Base-by-base conservation (phyloP, 2,113 vertebrate species). In the Ammodytes dubius region DNA sequence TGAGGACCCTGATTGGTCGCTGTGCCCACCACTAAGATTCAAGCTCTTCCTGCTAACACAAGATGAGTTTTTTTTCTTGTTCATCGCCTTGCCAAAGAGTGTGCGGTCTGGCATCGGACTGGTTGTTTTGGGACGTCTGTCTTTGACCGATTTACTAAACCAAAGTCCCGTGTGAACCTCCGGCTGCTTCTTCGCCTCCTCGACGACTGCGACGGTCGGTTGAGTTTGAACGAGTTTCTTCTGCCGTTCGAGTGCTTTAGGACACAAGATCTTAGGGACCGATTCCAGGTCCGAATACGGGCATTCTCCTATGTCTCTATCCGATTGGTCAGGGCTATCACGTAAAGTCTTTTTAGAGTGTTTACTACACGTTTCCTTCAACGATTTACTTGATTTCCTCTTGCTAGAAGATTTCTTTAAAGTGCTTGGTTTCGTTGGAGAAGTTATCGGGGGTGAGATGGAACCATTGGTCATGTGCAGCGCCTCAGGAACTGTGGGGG, bases 281-380 rank as follows among this genome's bases (percentile, higher is more conserved):
- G 94, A 95, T 78, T 95, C 95, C 0, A 95, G 90, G 85, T 95
- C 94, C 4, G 94, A 94, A 76, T 95, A 95, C 0, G 94, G 95
- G 53, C 90, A 95, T 57, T 95, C 94, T 70, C 74, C 78, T 42
- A 61, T 82, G 50, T 87, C 91, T 50, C 60, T 73, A 5, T 90
- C 74, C 17, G 64, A 71, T 37, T 82, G 78, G 50, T 88, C 75
- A 7, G 81, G 61, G 46, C 52, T 88, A 40, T 64, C 46, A 15
- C 5, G 15, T 17, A 57, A 27, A 0, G 46, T 61, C 37, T 92
- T 94, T 87, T 91, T 90, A 68, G 78, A 83, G 66, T 74, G 71
- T 82, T 92, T 93, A 50, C 57, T 69, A 19, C 68, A 70, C 3
- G 5, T 39, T 9, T 75, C 67, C 45, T 82, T 92, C 27, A 79